Conservation (phyloP, 1,140 invertebrate species). For the Amyelois transitella region DNA sequence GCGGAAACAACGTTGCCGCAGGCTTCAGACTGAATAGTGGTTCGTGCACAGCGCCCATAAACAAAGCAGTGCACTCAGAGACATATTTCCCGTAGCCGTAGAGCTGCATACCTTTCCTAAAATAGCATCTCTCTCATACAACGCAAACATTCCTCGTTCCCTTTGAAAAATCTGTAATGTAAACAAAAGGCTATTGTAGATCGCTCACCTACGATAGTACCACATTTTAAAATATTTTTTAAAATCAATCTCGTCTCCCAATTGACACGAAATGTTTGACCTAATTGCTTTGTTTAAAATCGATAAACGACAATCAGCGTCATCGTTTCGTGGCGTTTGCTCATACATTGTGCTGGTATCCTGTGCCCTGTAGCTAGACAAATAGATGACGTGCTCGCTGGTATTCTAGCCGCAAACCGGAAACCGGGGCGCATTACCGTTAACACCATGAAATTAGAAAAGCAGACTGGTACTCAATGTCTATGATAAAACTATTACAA, state of each 20-base stretch:
- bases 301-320: background rate
- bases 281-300: background rate
- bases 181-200: background rate
- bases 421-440: conserved; percentile 58
- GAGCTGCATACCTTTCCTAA: conserved; percentile 41
- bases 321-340: background rate
- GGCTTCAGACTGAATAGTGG: conserved; percentile 44
- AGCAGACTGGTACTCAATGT: conserved; percentile 27
- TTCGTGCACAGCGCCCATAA: conserved; percentile 51
- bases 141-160: conserved; percentile 13
- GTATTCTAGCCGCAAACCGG: conserved; percentile 54
- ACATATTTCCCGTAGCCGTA: conserved; percentile 36
- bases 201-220: background rate
- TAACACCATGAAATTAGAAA: conserved; percentile 58
- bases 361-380: conserved; percentile 32
- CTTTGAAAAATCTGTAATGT: conserved; percentile 15
- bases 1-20: conserved; percentile 27
- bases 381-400: conserved; percentile 51
- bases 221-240: background rate
- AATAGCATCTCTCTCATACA: conserved; percentile 39
- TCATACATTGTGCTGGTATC: background rate
- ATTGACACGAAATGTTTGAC: background rate
- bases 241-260: background rate
- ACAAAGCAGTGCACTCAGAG: conserved; percentile 58
- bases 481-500: background rate